These are phyloP conservation scores for Nephila pilipes DNA, from an alignment of 1,140 invertebrate genomes.

Conservation along the genomic window DNA sequence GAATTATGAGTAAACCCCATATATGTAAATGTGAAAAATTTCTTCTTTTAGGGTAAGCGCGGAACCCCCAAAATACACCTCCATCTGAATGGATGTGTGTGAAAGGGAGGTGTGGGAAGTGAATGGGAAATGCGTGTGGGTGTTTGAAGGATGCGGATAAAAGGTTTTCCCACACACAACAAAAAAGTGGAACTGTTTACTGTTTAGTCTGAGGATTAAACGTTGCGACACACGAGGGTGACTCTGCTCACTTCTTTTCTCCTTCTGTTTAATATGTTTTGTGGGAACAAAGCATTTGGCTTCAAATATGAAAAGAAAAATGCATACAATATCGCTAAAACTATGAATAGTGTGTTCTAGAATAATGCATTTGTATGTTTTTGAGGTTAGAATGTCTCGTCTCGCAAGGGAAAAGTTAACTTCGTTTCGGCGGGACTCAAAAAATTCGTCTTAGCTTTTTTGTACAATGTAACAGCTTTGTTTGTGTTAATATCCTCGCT, in stretches of 20 bases:
- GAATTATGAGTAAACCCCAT: slow-evolving; percentile 35
- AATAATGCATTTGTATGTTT: not conserved
- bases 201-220: slow-evolving; percentile 41
- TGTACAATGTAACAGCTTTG: too few species aligned
- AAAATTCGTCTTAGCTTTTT: too few species aligned
- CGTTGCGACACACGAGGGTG: not conserved
- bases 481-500: too few species aligned
- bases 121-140: slow-evolving; percentile 42
- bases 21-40: slow-evolving; percentile 38
- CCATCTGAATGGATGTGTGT: not conserved
- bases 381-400: not conserved
- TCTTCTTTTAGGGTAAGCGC: not conserved
- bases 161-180: not conserved
- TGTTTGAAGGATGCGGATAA: slow-evolving; percentile 35
- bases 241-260: not conserved
- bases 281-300: slow-evolving; percentile 23
- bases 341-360: not conserved
- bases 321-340: not conserved
- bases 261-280: not conserved
- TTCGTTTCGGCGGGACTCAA: not conserved
- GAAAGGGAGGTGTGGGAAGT: not conserved
- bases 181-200: not conserved
- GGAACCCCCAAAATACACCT: not conserved
- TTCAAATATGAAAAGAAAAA: not conserved
- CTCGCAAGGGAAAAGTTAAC: not conserved